Base-by-base conservation (phyloP, 1,140 invertebrate species). In the Diabrotica virgifera region DNA sequence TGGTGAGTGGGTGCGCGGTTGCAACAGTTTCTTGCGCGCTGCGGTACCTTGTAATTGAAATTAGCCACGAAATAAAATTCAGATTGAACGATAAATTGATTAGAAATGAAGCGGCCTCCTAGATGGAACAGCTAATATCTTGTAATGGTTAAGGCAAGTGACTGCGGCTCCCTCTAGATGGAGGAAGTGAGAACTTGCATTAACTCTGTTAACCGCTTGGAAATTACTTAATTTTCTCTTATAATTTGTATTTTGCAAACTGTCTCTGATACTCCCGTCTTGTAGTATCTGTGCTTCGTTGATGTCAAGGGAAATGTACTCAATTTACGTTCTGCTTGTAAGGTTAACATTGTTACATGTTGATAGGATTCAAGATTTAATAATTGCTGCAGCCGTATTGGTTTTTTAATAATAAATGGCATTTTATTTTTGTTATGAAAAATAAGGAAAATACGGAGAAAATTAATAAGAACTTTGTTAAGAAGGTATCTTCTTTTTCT, bases 51-150 rank as follows among this genome's bases (percentile, higher is more conserved):
- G 40, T 46, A 46, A 46, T 46, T 46, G 40, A 46, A 46, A 46
- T 46, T 46, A 10, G n/a, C 36, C 24, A 36, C n/a, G 55, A 57
- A 36, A 57, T 57, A 57, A 57, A 57, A 57, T 57, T 57, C 55
- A 57, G 55, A 57, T 57, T 57, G 55, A 57, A 57, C 55, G 36
- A 36, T 57, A 57, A 57, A 57, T 57, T 24, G 55, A 57, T 57
- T 57, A 57, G 55, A 57, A 57, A 57, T 36, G 55, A 57, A 57
- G 55, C 55, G 55, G 12, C 24, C 35, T 24, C 10, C 12, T 57
- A 57, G 55, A 57, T 14, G 55, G 55, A 35, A 36, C 24, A 36
- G 55, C 55, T 57, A 57, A 57, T 57, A 57, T 57, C 55, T 57
- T n/a, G 37, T 57, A 57, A 57, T 36, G 55, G 40, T 46, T 46